phyloP scores from a whole-genome alignment of 2,888 invertebrate species.

The Emmelina monodactyla region DNA sequence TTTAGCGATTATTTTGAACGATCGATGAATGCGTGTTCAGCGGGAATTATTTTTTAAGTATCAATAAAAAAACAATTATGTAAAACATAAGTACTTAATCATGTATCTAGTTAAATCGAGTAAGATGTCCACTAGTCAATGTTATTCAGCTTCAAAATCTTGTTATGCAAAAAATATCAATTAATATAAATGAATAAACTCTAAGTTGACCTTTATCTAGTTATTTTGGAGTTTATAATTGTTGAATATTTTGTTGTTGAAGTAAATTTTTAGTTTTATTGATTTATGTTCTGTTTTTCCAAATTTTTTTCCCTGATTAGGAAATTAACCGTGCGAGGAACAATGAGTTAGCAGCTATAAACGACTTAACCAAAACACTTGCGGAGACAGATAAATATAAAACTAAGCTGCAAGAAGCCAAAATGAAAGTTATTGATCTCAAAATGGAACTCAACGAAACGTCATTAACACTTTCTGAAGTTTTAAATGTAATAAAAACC shows the following conservation, averaged over 20 bases:
- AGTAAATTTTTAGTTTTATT: slow-evolving; percentile 37
- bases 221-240: slow-evolving; percentile 50
- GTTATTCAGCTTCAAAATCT: slow-evolving; percentile 55
- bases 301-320: slow-evolving; percentile 42
- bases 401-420: slow-evolving; percentile 44
- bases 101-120: slow-evolving; percentile 58
- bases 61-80: slow-evolving; percentile 29
- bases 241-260: slow-evolving; percentile 46
- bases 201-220: slow-evolving; percentile 45
- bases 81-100: slow-evolving; percentile 44
- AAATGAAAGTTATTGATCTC: slow-evolving; percentile 56
- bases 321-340: slow-evolving; percentile 46
- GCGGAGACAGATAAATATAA: slow-evolving; percentile 40
- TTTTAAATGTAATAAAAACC: slow-evolving; percentile 52
- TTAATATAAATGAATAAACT: slow-evolving; percentile 34
- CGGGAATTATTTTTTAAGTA: slow-evolving; percentile 61
- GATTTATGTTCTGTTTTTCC: slow-evolving; percentile 34
- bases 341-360: slow-evolving; percentile 42
- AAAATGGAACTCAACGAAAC: slow-evolving; percentile 62
- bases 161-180: slow-evolving; percentile 49
- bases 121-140: slow-evolving; percentile 60
- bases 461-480: slow-evolving; percentile 57
- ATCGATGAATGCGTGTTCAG: slow-evolving; percentile 60
- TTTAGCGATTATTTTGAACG: slow-evolving; percentile 55
- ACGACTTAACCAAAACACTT: slow-evolving; percentile 37